Percentiles rank a stretch among this genome's conserved stretches.
Conservation (phyloP, 2,113 vertebrate species). For the Scolopax mira region DNA sequence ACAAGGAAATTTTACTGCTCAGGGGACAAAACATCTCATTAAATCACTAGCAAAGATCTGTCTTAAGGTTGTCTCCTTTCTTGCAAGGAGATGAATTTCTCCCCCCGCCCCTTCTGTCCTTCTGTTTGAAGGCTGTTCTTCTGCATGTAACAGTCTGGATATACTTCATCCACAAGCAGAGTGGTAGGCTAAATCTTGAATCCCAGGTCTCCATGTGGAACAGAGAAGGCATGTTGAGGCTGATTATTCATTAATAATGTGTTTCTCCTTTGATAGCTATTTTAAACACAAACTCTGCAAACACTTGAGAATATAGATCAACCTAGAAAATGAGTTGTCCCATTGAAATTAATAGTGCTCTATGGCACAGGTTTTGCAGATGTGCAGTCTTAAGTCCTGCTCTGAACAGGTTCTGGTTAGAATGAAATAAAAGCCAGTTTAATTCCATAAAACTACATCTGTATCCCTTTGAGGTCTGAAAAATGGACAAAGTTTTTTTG, state of each 20-base stretch:
- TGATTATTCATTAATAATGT: neutral
- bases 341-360: neutral
- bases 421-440: neutral
- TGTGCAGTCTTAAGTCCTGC: neutral
- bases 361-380: neutral
- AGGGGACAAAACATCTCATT: neutral
- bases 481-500: neutral
- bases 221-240: neutral
- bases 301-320: neutral
- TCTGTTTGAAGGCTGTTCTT: neutral
- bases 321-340: neutral
- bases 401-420: neutral
- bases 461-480: neutral
- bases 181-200: neutral
- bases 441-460: neutral
- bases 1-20: neutral
- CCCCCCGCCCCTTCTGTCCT: accelerated
- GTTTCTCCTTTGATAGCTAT: neutral
- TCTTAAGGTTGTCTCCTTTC: neutral
- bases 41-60: neutral
- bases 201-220: neutral
- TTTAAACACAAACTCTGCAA: neutral
- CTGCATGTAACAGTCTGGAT: neutral
- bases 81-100: neutral
- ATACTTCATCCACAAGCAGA: neutral